Evolutionary conservation across 2,888 invertebrate genomes (phyloP).

Genomic region (Bursaphelenchus okinawaensis): DNA sequence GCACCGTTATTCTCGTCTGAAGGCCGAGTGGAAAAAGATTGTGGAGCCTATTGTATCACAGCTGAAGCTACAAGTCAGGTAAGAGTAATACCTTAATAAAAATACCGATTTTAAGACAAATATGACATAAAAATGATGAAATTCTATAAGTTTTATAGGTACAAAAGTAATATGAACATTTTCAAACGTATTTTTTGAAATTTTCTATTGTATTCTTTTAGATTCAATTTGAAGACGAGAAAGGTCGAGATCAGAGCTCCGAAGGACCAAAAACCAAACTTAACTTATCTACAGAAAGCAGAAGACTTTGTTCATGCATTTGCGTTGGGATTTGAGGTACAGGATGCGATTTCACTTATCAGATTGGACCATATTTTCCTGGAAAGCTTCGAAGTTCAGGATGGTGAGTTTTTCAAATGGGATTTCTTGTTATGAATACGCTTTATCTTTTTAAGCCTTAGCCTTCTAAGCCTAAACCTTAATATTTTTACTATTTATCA

Average conservation of each 20-base stretch:
- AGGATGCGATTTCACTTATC: conserved; percentile 84
- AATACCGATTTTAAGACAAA: neutral
- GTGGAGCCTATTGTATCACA: conserved; percentile 93
- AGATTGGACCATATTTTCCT: conserved; percentile 92
- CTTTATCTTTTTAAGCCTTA: neutral
- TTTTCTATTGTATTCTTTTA: too few species aligned
- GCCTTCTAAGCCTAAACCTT: neutral
- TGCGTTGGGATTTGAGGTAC: conserved; percentile 81
- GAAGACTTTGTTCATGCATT: conserved; percentile 97
- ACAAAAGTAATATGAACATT: too few species aligned
- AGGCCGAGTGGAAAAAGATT: conserved; percentile 93
- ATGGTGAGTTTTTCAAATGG: conserved; percentile 61
- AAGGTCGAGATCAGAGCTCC: conserved; percentile 76
- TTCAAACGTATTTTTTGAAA: neutral
- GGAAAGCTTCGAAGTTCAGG: conserved; percentile 91
- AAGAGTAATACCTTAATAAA: neutral
- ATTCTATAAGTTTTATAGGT: too few species aligned
- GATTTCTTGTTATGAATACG: neutral
- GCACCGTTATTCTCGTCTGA: conserved; percentile 85
- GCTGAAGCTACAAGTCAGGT: conserved; percentile 73
- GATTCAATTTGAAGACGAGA: conserved; percentile 83
- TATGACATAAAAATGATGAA: too few species aligned
- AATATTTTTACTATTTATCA: neutral
- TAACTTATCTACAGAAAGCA: conserved; percentile 79
- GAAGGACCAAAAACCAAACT: conserved; percentile 70